A percentile compares a stretch with the other conserved stretches of the same genome.
Conservation (phyloP, 2,797 vertebrate genomes). For the Squalus acanthias region DNA sequence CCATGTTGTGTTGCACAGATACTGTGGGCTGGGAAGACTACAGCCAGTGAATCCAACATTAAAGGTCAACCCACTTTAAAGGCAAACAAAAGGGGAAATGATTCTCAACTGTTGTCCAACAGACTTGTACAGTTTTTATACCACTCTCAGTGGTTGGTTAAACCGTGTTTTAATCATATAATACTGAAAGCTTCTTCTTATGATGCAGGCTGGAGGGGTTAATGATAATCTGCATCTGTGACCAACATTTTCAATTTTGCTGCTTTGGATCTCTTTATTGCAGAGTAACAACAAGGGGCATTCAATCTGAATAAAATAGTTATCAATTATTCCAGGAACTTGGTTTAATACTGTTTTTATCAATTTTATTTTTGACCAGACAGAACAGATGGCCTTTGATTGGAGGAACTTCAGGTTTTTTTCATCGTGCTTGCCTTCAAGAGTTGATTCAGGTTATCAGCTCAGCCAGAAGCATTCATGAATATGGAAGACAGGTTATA, state of each 20-base stretch:
- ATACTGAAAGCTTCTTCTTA: not conserved
- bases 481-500: not conserved
- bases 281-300: too few species aligned
- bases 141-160: not conserved
- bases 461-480: not conserved
- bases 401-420: not conserved
- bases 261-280: not conserved
- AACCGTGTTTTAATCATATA: not conserved
- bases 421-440: not conserved
- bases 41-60: not conserved
- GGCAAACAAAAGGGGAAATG: not conserved
- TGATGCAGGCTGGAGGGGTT: not conserved
- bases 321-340: not conserved
- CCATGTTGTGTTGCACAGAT: not conserved
- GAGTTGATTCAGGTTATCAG: not conserved
- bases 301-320: not conserved
- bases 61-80: not conserved
- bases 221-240: not conserved
- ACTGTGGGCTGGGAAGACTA: not conserved
- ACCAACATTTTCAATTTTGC: not conserved
- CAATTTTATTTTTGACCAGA: not conserved
- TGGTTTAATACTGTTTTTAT: not conserved
- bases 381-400: not conserved
- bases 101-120: not conserved
- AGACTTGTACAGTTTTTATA: not conserved